A percentile compares a stretch with the other conserved stretches of the same genome.
Conservation (phyloP, 2,113 vertebrate species). For the Candoia aspera region DNA sequence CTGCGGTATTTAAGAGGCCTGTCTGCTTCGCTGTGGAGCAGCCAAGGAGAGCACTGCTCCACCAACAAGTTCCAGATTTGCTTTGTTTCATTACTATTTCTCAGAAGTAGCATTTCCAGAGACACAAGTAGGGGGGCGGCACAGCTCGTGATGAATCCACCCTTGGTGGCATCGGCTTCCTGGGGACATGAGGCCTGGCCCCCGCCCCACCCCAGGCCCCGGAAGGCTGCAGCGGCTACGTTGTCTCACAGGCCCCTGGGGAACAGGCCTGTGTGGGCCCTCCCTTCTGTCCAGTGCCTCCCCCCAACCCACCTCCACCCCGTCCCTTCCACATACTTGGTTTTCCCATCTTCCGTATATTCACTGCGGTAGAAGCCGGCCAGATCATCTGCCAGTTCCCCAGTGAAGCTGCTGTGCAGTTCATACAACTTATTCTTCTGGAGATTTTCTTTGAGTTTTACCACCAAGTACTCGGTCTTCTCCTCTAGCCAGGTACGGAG, state of each 20-base stretch:
- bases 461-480: constrained; percentile 83
- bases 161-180: neutral
- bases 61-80: neutral
- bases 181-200: neutral
- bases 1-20: neutral
- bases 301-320: too few relatives aligned
- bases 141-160: neutral
- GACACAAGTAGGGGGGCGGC: too few relatives aligned
- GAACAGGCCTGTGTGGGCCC: neutral
- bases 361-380: constrained; percentile 94
- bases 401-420: constrained; percentile 77
- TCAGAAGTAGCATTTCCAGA: neutral
- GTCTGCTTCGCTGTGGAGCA: rapidly evolving
- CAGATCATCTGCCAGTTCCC: constrained; percentile 89
- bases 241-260: neutral
- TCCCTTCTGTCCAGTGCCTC: neutral
- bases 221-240: neutral
- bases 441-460: constrained; percentile 69
- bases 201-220: neutral
- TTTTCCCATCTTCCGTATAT: constrained; percentile 69
- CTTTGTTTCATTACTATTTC: neutral
- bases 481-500: constrained; percentile 67
- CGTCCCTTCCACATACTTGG: constrained; percentile 78
- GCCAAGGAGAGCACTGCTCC: too few relatives aligned
- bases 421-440: constrained; percentile 60